Evolutionary conservation across 2,797 vertebrate genomes (phyloP), one percentile per base, ranked within the genome.

Genomic region (Ptychobarbus kaznakovi): DNA sequence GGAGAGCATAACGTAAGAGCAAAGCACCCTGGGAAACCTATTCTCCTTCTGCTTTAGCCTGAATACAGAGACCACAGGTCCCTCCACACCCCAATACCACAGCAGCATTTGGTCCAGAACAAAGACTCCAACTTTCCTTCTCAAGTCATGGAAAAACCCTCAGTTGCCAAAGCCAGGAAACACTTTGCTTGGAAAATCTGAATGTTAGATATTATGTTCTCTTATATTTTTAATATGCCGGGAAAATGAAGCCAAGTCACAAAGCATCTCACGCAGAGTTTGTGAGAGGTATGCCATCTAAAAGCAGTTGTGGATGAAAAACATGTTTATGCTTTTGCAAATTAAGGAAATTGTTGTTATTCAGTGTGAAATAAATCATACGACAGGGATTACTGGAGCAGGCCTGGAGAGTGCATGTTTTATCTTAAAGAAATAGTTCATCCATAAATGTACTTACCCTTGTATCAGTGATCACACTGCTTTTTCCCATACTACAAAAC

Each of bases 111-210:
- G 68, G 72, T 82, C 80, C 86, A 88, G 85, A 86, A 51, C 72
- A 86, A 88, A 87, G 72, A 80, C 70, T 66, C 51, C 58, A 22
- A 75, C 84, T 82, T 87, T 85, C 74, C 74, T 70, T 75, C 81
- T 87, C 78, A 77, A 85, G 87, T 88, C 86, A 86, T 85, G 88
- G 90, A 90, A 91, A 88, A 85, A n/a, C 32, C 65, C 44, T 42
- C 28, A 0, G 5, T 68, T 84, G 77, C 89, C 86, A 86, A 80
- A 38, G 38, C n/a, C 75, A 76, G 3, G 79, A 42, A 84, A 79
- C 70, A 20, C n/a, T 83, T 81, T 78, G 63, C 49, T 56, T 85
- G 89, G 88, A 89, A 90, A 88, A 85, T 77, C 10, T 82, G 35
- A 88, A 75, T 32, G 65, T 70, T 42, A 81, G 70, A 81, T 83